phyloP scores from a whole-genome alignment of 2,888 invertebrate genomes.

The Zhuqinia jingwanae region DNA sequence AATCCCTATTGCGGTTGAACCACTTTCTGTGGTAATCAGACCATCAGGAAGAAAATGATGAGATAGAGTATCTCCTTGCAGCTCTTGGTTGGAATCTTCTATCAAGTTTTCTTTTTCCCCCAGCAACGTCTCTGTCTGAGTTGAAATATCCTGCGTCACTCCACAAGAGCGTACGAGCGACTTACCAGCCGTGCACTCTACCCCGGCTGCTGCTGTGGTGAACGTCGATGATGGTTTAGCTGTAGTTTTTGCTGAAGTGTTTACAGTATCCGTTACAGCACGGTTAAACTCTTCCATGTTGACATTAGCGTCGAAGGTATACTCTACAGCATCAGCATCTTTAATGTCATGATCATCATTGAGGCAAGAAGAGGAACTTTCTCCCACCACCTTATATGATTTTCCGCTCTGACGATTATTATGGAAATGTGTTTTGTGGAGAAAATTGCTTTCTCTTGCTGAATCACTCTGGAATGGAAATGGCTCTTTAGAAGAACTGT shows the following conservation, averaged over 20 bases:
- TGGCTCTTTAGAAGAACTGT: constrained; percentile 16
- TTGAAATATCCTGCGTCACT: constrained; percentile 73
- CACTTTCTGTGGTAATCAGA: constrained; percentile 63
- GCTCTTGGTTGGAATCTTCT: constrained; percentile 28
- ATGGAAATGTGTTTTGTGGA: constrained; percentile 52
- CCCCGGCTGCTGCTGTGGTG: constrained; percentile 40
- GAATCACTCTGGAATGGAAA: constrained; percentile 14
- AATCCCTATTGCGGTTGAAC: constrained; percentile 65
- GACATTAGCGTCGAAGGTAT: constrained; percentile 28
- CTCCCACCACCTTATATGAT: constrained; percentile 57
- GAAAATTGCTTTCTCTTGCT: constrained; percentile 44
- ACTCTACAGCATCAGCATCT: constrained; percentile 42
- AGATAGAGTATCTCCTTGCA: constrained; percentile 60
- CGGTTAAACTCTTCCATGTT: constrained; percentile 59
- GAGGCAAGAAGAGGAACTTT: constrained; percentile 53
- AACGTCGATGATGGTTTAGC: constrained; percentile 52
- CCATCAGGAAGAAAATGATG: constrained; percentile 65
- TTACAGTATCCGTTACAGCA: constrained; percentile 64
- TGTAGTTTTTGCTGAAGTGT: constrained; percentile 60
- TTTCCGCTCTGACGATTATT: constrained; percentile 52
- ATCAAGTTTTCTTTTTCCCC: constrained; percentile 71
- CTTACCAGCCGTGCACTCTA: constrained; percentile 1
- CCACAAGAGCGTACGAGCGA: constrained; percentile 24
- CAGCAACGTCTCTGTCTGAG: constrained; percentile 74
- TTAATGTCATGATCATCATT: constrained; percentile 33